Base-by-base conservation (phyloP, 1,140 invertebrate genomes). In the Caenorhabditis briggsae region DNA sequence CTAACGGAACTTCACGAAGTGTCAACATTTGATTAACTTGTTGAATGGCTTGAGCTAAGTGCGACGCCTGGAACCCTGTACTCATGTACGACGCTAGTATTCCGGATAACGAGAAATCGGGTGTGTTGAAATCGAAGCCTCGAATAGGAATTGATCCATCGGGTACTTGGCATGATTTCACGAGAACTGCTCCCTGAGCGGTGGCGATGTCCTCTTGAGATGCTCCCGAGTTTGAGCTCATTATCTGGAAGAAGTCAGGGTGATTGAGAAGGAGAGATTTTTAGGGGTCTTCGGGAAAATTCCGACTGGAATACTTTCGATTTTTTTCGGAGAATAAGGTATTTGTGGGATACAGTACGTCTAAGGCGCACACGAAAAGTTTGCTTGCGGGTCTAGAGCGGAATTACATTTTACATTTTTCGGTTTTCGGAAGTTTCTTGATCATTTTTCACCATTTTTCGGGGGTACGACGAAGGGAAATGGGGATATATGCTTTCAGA, bases 31-130 rank as follows among this genome's bases (percentile, higher is more conserved):
- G 33, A 74, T 91, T 90, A 12, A 92, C 88, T 82, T 90, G 87
- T 89, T 91, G 84, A 1, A 98, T 95, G 14, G 96, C 96, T 90
- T 95, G 93, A 0, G 96, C 97, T 93, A 99, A 96, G 94, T 96
- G 97, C 0, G 97, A 97, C 1, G 98, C 97, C 94, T 99, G 98
- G 93, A 99, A 99, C 64, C 98, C 98, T 59, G 95, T 96, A 82
- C 94, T 94, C 65, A 94, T 92, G 92, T 96, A 99, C 25, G 95
- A 95, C 86, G 95, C 93, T 6, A 99, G 94, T 23, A 99, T 92
- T 90, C 95, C 94, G 89, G 95, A 94, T 12, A 78, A 41, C 6
- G 70, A 78, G 93, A 97, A 98, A 93, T 99, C 94, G 25, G 98
- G 84, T 11, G 97, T 97, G 89, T 97, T 97, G 94, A 97, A 99